phyloP scores from a whole-genome alignment of 2,113 vertebrate species.

The Poecile atricapillus region DNA sequence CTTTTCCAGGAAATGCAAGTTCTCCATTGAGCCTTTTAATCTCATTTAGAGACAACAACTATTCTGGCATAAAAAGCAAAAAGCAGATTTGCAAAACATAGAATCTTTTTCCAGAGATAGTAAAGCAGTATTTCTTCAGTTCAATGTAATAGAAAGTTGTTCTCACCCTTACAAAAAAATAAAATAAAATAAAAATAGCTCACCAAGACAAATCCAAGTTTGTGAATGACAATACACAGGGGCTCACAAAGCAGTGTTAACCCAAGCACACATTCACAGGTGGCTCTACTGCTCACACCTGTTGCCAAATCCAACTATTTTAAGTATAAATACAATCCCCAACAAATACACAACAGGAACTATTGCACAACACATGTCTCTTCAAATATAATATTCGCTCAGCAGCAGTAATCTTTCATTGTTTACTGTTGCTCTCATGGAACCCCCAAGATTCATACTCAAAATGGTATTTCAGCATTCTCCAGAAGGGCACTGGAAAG shows the following conservation, averaged over 20 bases:
- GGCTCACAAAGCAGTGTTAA: neutral
- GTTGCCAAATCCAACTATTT: neutral
- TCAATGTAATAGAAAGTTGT: neutral
- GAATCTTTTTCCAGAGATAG: neutral
- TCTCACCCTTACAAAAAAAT: neutral
- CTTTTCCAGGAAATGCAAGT: neutral
- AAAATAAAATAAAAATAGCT: neutral
- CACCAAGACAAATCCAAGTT: neutral
- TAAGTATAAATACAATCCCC: neutral
- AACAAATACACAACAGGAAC: neutral
- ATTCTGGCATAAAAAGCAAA: neutral
- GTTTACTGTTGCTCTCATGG: neutral
- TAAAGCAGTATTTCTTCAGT: neutral
- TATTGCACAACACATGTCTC: neutral
- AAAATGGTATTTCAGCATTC: neutral
- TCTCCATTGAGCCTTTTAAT: neutral
- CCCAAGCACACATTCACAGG: neutral
- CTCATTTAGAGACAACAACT: neutral
- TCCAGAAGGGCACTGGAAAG: neutral
- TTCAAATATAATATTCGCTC: neutral
- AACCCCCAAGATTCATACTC: neutral
- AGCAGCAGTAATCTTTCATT: neutral
- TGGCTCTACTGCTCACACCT: neutral
- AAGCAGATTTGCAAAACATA: neutral
- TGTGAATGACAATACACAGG: neutral